Base-by-base conservation (phyloP, 2,797 vertebrate genomes). In the Leuciscus waleckii region DNA sequence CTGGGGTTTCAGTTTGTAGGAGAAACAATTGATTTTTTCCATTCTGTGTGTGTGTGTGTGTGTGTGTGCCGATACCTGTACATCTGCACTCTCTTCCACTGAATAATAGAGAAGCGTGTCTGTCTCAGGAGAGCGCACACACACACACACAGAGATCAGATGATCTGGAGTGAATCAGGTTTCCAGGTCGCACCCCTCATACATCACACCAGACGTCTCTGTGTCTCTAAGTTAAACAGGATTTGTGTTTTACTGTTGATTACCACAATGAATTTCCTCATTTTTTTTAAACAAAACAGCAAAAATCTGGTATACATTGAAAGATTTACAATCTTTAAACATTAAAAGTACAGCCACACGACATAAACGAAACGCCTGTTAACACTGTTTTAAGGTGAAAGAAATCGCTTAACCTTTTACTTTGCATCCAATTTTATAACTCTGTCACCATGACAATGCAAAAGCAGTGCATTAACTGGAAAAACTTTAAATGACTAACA, bases 21-120 rank as follows among this genome's bases (percentile, higher is more conserved):
- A 79, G 39, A 79, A 79, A 35, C 16, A 9, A 23, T 54, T 17
- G 77, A n/a, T 11, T 10, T n/a, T 56, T 58, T 43, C 21, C 54
- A 17, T 68, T 19, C 35, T 21, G 46, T 21, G 54, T 78, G 78
- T 35, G 69, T 75, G 76, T 84, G 26, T 85, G 73, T 82, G 74
- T 81, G 71, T 56, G 41, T 63, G 35, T 41, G 19, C 76, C 67
- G 76, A 56, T 61, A 54, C 54, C 77, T 80, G 87, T 85, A 87
- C 61, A 81, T 87, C 43, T 77, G 85, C 88, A 86, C 69, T 61
- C 17, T 89, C 56, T 63, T 89, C 88, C 87, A 81, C 87, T 95
- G 89, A 95, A 95, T 95, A 93, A 95, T 95, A 90, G 82, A 95
- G 84, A 37, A 79, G 89, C 86, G 89, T 91, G 93, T 94, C 92